phyloP scores from a whole-genome alignment of 1,140 invertebrate genomes.

The Aphelinus atriplicis region DNA sequence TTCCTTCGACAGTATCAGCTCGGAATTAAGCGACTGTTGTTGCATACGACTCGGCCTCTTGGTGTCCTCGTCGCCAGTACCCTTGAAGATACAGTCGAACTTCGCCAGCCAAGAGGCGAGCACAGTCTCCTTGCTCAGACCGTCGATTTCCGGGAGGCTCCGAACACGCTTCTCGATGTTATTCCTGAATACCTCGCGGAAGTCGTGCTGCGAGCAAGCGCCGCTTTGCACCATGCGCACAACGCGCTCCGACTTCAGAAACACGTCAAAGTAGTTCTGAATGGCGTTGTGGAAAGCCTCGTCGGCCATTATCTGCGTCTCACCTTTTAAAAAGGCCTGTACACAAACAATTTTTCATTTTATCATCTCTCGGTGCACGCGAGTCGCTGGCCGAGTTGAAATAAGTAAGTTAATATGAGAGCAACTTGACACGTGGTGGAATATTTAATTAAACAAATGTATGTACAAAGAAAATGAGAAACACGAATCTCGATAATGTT shows the following conservation, averaged over 20 bases:
- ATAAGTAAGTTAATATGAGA: not conserved
- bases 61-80: slow-evolving; percentile 86
- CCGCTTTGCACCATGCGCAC: slow-evolving; percentile 96
- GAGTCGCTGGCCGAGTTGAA: too few relatives aligned
- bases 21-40: slow-evolving; percentile 89
- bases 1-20: slow-evolving; percentile 93
- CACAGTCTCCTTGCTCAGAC: slow-evolving; percentile 98
- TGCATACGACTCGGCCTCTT: slow-evolving; percentile 86
- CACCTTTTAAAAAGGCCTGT: slow-evolving; percentile 90
- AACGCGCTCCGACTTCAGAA: slow-evolving; percentile 95
- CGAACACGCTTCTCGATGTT: slow-evolving; percentile 97
- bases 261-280: slow-evolving; percentile 97
- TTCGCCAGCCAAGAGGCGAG: slow-evolving; percentile 99
- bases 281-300: slow-evolving; percentile 99
- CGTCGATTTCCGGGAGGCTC: slow-evolving; percentile 98
- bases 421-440: not conserved
- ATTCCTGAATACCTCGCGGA: slow-evolving; percentile 97
- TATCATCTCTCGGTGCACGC: too few relatives aligned
- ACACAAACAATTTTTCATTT: slow-evolving; percentile 7
- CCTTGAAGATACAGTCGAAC: slow-evolving; percentile 98
- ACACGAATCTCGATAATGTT: too few relatives aligned
- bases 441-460: too few relatives aligned
- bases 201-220: slow-evolving; percentile 97
- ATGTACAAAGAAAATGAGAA: too few relatives aligned
- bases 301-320: slow-evolving; percentile 97